Evolutionary conservation across 2,113 vertebrate genomes (phyloP).

Genomic region (Microtus oregoni): DNA sequence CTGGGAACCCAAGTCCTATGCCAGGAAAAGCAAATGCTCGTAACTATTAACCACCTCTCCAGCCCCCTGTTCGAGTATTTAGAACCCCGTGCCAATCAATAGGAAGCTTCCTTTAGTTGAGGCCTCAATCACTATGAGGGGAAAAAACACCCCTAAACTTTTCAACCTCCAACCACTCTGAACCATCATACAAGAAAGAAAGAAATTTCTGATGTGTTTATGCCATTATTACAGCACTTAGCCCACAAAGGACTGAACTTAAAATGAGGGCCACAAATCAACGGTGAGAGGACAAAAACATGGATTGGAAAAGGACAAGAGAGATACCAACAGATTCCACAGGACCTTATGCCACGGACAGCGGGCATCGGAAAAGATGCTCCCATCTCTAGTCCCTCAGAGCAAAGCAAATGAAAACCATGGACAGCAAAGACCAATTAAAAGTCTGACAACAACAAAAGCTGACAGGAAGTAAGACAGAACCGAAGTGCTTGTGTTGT

Average conservation of each 20-base stretch:
- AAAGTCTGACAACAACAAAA: neutral
- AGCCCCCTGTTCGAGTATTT: neutral
- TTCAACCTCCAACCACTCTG: neutral
- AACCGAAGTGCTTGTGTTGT: neutral
- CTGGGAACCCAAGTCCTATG: neutral
- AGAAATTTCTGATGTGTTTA: neutral
- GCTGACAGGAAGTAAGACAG: neutral
- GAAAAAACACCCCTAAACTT: too few relatives aligned
- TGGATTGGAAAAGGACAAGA: slow-evolving; percentile 23
- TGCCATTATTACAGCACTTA: neutral
- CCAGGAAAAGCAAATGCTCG: neutral
- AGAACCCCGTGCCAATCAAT: neutral
- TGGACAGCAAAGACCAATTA: neutral
- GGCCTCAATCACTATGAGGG: neutral
- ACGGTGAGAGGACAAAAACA: neutral
- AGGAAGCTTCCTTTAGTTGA: neutral
- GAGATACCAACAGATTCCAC: neutral
- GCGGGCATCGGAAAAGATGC: neutral
- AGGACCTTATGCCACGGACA: neutral
- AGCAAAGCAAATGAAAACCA: neutral
- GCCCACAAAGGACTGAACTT: neutral
- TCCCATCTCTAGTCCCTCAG: neutral
- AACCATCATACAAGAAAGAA: neutral
- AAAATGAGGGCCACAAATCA: neutral
- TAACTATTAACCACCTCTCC: neutral